Evolutionary conservation across 92 coral and sea anemone species (phyloP).

Genomic region (Phenganax subtilis): DNA sequence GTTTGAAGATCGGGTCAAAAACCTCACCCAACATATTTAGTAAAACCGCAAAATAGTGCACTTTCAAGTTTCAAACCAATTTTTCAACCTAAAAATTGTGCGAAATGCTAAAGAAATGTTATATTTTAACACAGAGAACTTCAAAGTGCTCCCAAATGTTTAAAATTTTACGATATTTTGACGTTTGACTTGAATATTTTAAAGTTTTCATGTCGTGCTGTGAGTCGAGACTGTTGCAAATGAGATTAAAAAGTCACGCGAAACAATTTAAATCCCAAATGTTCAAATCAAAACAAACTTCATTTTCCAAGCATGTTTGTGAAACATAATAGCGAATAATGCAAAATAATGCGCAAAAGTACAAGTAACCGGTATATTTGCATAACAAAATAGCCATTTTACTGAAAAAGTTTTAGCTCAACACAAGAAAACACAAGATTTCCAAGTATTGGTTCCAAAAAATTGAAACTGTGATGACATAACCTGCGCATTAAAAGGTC

Average conservation of each 20-base stretch:
- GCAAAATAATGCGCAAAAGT: background rate
- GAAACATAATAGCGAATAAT: background rate
- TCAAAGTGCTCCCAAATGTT: background rate
- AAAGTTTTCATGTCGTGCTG: background rate
- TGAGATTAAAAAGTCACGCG: slow-evolving; percentile 10
- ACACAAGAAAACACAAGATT: background rate
- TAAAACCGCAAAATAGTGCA: background rate
- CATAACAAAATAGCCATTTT: background rate
- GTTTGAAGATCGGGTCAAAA: background rate
- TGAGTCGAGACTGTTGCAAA: slow-evolving; percentile 1
- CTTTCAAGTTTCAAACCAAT: background rate
- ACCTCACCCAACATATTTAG: slow-evolving; percentile 4
- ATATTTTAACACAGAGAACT: background rate
- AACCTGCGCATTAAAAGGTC: slow-evolving; percentile 1
- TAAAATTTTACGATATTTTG: background rate
- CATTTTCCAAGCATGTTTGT: background rate
- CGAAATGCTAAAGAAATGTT: background rate
- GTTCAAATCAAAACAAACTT: slow-evolving; percentile 7
- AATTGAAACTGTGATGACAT: background rate
- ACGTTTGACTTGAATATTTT: background rate
- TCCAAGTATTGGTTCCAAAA: background rate
- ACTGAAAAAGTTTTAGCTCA: background rate
- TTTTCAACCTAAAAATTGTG: background rate
- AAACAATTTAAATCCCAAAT: background rate
- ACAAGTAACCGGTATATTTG: background rate